A percentile compares a stretch with the other conserved stretches of the same genome.
phyloP scores from a whole-genome alignment of 2,113 vertebrate species.

The Stegastes partitus region DNA sequence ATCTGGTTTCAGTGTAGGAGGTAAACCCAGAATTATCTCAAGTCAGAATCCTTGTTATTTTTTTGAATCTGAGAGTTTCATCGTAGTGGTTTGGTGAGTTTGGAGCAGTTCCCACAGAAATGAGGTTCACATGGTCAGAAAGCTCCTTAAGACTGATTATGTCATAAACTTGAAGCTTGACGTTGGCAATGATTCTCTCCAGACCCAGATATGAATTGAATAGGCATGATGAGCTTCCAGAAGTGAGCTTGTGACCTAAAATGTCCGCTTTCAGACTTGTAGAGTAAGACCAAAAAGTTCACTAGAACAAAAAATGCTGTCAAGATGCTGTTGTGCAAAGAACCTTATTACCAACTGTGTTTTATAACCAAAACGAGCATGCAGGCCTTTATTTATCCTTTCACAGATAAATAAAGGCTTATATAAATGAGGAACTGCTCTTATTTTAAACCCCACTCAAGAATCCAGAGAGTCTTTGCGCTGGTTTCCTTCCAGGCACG shows the following conservation, averaged over 20 bases:
- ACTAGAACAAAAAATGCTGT: not conserved
- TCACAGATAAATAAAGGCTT: conserved; percentile 30
- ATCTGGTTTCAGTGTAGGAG: conserved; percentile 30
- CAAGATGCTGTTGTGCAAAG: conserved; percentile 15
- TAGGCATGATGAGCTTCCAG: not conserved
- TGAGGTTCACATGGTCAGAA: not conserved
- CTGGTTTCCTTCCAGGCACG: conserved; percentile 20
- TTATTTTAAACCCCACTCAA: conserved; percentile 34
- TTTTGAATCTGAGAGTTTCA: conserved; percentile 19
- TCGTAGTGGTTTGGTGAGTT: conserved; percentile 22
- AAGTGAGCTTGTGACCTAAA: not conserved
- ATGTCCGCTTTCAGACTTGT: conserved; percentile 10
- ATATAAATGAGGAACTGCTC: not conserved
- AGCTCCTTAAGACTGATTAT: not conserved
- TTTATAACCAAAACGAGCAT: not conserved
- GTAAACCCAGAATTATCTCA: conserved; percentile 42
- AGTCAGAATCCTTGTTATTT: conserved; percentile 33
- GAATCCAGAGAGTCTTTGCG: conserved; percentile 23
- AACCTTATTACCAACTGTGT: not conserved
- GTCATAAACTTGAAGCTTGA: not conserved
- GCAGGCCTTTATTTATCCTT: conserved; percentile 26
- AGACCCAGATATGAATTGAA: not conserved
- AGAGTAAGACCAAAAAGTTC: not conserved
- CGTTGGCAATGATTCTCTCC: not conserved
- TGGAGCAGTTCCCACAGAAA: conserved; percentile 6